Evolutionary conservation across 1,140 invertebrate species (phyloP), one percentile per base, ranked within the genome.

Genomic region (Metopolophium dirhodum): DNA sequence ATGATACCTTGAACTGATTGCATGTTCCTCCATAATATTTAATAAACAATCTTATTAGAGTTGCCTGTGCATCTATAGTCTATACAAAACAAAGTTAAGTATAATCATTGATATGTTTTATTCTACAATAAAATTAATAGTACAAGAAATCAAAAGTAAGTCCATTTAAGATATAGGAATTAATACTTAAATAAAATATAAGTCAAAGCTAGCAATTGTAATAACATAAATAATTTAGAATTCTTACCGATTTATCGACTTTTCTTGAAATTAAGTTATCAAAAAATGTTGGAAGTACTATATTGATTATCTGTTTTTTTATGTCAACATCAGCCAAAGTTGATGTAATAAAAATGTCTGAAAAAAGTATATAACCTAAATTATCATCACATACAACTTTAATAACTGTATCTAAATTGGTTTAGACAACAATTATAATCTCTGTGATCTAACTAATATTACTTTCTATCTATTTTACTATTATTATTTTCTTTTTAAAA

Each of bases 21-120:
- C 91, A 93, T 61, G 91, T 86, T 54, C 82, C 82, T 14, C 91
- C 91, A 57, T 86, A 93, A 7, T 93, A 93, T 86, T 93, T 93
- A 49, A 93, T 45, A 41, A 83, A 93, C 85, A 93, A 86, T 45
- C 91, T 51, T 41, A 93, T 93, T 30, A 93, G 57, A 93, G 82
- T 57, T 93, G 35, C 49, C 57, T 93, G 91, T 30, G 91, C 77
- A 83, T 86, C 49, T 41, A 93, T 85, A 51, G 77, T 86, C 91
- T 93, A 54, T 26, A 93, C 18, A 83, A 83, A 51, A 82, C 2
- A 49, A 82, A 83, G 41, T 54, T 77, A 41, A 47, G 3, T 45
- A 77, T 45, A 26, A 90, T 11, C 11, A 83, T 23, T 37, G 77
- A 86, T 47, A 45, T 41, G 18, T n/a, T n/a, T 77, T 14, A 77